Evolutionary conservation across 2,797 vertebrate species (phyloP), one percentile per base, ranked within the genome.

Genomic region (Paguma larvata): DNA sequence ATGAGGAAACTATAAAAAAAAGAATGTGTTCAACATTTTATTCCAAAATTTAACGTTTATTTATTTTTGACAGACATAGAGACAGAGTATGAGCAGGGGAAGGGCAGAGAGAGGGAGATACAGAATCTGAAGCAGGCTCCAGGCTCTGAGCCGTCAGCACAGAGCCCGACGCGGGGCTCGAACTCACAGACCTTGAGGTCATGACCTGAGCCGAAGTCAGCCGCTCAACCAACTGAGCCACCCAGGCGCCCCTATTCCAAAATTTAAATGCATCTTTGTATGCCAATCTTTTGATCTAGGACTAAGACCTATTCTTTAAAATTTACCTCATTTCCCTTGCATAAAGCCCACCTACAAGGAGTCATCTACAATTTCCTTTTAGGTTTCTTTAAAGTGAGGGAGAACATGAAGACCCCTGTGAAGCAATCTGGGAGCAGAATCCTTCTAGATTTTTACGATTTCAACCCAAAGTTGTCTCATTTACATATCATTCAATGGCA

Each of bases 11-110:
- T 30, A 48, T 92, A 4, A 51, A 51, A 89, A 91, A 84, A 97
- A 62, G 18, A 65, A 56, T 65, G 19, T 27, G 46, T 78, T 91
- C 68, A 83, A 86, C 14, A 73, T 84, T 91, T 87, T 78, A 88
- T 85, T 91, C 72, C 75, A 92, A 83, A 92, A 65, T 85, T 34
- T 63, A 63, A 90, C n/a, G n/a, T n/a, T n/a, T n/a, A n/a, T n/a
- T n/a, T n/a, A n/a, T n/a, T n/a, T n/a, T n/a, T n/a, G n/a, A n/a
- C n/a, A n/a, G n/a, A n/a, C n/a, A n/a, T n/a, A n/a, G n/a, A n/a
- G n/a, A n/a, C n/a, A n/a, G n/a, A n/a, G n/a, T n/a, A n/a, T n/a
- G n/a, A n/a, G n/a, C n/a, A n/a, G n/a, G n/a, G n/a, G n/a, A n/a
- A n/a, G n/a, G n/a, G n/a, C n/a, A n/a, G n/a, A n/a, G n/a, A n/a